phyloP scores from a whole-genome alignment of 2,888 invertebrate genomes.

The Dryadula phaetusa region DNA sequence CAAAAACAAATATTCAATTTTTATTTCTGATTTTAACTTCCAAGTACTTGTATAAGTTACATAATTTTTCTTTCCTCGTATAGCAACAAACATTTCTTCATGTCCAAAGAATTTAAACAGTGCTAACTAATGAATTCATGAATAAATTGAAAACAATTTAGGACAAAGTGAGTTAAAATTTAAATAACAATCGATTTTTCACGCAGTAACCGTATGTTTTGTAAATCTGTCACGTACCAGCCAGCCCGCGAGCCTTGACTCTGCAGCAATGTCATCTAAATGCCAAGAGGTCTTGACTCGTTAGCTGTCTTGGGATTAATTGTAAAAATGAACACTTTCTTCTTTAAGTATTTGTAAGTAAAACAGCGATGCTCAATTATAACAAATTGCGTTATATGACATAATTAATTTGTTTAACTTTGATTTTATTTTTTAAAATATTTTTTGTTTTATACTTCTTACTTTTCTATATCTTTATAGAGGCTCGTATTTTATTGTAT shows the following conservation, averaged over 20 bases:
- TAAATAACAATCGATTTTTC: constrained; percentile 46
- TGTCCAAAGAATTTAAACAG: constrained; percentile 35
- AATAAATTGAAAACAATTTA: constrained; percentile 43
- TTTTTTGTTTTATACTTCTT: not conserved
- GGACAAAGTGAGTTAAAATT: constrained; percentile 41
- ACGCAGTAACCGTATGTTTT: constrained; percentile 45
- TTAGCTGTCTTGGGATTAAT: constrained; percentile 33
- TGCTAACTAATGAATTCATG: constrained; percentile 41
- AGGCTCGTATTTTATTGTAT: not conserved
- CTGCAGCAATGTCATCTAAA: constrained; percentile 59
- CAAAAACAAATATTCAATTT: too few species aligned
- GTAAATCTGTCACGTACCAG: constrained; percentile 56
- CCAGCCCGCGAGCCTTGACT: constrained; percentile 56
- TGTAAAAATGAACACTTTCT: constrained; percentile 35
- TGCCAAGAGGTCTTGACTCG: constrained; percentile 52
- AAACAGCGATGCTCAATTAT: not conserved
- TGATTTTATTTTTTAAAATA: not conserved
- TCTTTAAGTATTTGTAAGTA: not conserved
- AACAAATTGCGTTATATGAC: not conserved
- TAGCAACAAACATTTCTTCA: constrained; percentile 34
- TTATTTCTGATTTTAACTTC: not conserved
- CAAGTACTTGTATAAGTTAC: constrained; percentile 5
- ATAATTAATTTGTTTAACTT: not conserved
- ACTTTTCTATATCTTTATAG: not conserved
- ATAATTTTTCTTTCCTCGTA: constrained; percentile 31